Evolutionary conservation across 2,888 invertebrate genomes (phyloP).

Genomic region (Ornithoptera alexandrae): DNA sequence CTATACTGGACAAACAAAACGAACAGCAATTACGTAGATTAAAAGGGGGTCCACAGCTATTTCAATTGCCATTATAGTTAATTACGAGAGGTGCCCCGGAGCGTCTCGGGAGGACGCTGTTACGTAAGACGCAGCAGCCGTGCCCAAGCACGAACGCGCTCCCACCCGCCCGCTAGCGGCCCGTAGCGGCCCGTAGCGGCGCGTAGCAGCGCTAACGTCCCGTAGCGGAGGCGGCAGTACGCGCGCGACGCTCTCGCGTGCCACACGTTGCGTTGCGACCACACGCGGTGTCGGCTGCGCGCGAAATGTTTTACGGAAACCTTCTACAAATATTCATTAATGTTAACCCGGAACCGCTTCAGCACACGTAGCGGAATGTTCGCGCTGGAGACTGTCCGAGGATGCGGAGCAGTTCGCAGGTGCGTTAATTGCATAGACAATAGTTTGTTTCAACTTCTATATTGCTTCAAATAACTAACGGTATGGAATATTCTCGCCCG

Average conservation of each 20-base stretch:
- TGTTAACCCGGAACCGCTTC: neutral
- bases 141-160: neutral
- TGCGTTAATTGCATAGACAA: conserved; percentile 2
- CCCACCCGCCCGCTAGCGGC: neutral
- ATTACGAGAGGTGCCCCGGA: conserved; percentile 19
- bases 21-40: conserved; percentile 13
- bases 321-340: conserved; percentile 3
- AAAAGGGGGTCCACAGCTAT: conserved; percentile 10
- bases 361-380: neutral
- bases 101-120: conserved; percentile 11
- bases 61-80: conserved; percentile 19
- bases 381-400: neutral
- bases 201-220: neutral
- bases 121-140: conserved; percentile 8
- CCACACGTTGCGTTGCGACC: neutral
- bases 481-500: too few species aligned
- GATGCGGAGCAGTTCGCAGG: neutral
- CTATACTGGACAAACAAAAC: conserved; percentile 7
- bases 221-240: too few species aligned
- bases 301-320: conserved; percentile 11
- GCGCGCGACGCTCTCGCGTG: too few species aligned
- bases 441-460: neutral
- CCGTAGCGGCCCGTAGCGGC: neutral
- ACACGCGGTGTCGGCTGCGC: neutral
- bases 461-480: too few species aligned